phyloP scores from a whole-genome alignment of 2,797 vertebrate species.

The Pitangus sulphuratus region DNA sequence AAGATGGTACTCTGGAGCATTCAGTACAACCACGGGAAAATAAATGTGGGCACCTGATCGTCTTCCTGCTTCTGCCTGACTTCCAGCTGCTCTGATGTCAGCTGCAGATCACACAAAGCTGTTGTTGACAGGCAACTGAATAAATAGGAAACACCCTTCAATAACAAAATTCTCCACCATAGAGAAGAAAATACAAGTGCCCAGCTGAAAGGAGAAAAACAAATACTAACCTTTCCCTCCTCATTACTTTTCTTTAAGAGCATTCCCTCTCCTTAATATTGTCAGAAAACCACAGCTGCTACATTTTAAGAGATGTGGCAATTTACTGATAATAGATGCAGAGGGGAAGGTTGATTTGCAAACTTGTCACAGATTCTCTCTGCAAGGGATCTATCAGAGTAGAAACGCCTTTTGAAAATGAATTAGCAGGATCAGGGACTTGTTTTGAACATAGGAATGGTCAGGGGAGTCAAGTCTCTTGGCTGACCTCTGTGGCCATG shows the following conservation, averaged over 20 bases:
- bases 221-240: not conserved
- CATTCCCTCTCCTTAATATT: not conserved
- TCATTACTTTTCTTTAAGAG: not conserved
- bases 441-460: not conserved
- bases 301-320: not conserved
- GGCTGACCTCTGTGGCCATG: not conserved
- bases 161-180: not conserved
- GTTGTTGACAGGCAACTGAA: not conserved
- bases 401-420: constrained; percentile 5
- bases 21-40: not conserved
- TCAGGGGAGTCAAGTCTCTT: not conserved
- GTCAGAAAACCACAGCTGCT: not conserved
- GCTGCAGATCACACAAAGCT: not conserved
- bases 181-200: not conserved
- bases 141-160: not conserved
- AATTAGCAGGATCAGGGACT: not conserved
- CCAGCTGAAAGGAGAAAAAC: not conserved
- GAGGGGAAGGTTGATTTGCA: constrained; percentile 34
- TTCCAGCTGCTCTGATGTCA: not conserved
- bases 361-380: constrained; percentile 10
- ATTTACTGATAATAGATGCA: not conserved
- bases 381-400: constrained; percentile 6
- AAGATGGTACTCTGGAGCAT: not conserved
- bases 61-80: not conserved
- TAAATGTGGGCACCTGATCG: not conserved